Evolutionary conservation across 1,140 invertebrate genomes (phyloP).

Genomic region (Drosophila repletoides): DNA sequence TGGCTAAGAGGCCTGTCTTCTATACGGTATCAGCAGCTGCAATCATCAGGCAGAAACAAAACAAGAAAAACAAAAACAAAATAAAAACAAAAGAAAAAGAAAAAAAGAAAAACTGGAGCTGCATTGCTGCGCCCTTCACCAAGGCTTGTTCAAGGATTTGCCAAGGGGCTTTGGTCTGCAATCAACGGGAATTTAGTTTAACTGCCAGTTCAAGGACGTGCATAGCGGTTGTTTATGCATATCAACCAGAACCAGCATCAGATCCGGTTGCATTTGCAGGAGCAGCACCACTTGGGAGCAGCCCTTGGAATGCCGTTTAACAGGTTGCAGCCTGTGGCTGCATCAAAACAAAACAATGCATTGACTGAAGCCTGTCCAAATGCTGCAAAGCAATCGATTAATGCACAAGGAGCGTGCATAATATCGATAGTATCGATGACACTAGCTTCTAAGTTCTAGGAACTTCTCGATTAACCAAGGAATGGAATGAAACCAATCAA

Average conservation of each 20-base stretch:
- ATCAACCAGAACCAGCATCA: background rate
- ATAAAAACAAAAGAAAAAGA: no score
- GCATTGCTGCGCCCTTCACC: conserved; percentile 56
- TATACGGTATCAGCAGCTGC: conserved; percentile 56
- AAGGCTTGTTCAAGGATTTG: conserved; percentile 56
- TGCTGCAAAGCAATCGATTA: no score
- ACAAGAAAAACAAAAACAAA: no score
- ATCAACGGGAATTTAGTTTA: conserved; percentile 74
- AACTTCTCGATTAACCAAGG: no score
- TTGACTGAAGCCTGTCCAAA: no score
- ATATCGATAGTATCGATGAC: no score
- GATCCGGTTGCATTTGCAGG: conserved; percentile 50
- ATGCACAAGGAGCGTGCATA: no score
- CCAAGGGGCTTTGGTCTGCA: conserved; percentile 38
- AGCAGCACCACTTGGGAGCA: no score
- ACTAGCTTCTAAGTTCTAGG: no score
- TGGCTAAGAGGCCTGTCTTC: conserved; percentile 48
- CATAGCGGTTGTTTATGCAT: conserved; percentile 66
- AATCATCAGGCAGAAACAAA: no score
- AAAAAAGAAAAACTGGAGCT: conserved; percentile 26
- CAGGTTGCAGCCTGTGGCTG: conserved; percentile 46
- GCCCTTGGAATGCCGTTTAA: conserved; percentile 45
- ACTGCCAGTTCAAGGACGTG: conserved; percentile 71
- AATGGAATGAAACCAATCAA: no score
- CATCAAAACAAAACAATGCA: conserved; percentile 7